Conservation (phyloP, 2,888 invertebrate genomes). For the Hypolimnas misippus region DNA sequence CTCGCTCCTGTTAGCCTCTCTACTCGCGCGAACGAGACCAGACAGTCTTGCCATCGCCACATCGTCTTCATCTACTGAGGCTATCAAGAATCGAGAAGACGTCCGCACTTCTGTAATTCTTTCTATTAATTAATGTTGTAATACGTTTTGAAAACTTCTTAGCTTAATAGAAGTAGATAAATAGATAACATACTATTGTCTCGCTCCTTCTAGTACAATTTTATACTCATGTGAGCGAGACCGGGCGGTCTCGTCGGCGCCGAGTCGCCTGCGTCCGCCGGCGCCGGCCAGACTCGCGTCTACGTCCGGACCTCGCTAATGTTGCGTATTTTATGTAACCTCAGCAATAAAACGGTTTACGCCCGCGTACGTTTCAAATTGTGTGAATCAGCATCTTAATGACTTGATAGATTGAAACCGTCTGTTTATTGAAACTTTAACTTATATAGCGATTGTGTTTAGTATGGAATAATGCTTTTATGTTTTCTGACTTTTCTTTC, state of each 20-base stretch:
- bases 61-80: too few species aligned
- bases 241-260: slow-evolving; percentile 47
- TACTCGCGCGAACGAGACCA: too few species aligned
- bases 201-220: background rate
- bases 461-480: too few species aligned
- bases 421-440: background rate
- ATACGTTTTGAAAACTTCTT: too few species aligned
- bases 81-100: too few species aligned
- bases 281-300: slow-evolving; percentile 54
- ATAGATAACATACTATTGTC: background rate
- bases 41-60: too few species aligned
- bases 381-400: slow-evolving; percentile 1
- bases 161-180: too few species aligned
- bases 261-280: slow-evolving; percentile 52
- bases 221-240: background rate
- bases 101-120: too few species aligned
- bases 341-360: slow-evolving; percentile 16
- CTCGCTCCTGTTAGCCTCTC: too few species aligned
- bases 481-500: too few species aligned
- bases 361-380: slow-evolving; percentile 1
- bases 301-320: slow-evolving; percentile 12
- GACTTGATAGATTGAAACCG: slow-evolving; percentile 6
- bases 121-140: too few species aligned
- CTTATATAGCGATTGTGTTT: too few species aligned
- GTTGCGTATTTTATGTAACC: slow-evolving; percentile 40